Evolutionary conservation across 2,888 invertebrate genomes (phyloP).

Genomic region (Tetramorium bicarinatum): DNA sequence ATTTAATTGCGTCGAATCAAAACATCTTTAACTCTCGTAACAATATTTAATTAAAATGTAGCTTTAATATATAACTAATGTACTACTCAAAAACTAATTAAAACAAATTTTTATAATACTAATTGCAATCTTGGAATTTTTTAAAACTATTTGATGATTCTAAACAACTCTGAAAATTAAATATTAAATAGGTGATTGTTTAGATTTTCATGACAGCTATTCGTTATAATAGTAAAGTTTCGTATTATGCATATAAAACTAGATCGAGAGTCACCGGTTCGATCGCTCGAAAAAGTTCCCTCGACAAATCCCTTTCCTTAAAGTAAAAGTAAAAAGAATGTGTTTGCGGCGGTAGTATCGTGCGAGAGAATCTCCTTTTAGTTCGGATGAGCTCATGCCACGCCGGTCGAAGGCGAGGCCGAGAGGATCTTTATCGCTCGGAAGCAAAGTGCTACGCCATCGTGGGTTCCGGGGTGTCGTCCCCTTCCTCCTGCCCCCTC

Average conservation of each 20-base stretch:
- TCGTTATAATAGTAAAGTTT: not conserved
- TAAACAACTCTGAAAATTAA: not conserved
- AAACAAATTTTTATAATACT: not conserved
- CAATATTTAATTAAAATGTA: not conserved
- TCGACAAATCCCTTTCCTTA: slow-evolving; percentile 1
- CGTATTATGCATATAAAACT: not conserved
- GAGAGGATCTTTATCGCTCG: slow-evolving; percentile 57
- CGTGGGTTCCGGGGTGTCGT: slow-evolving; percentile 48
- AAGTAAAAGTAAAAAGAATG: slow-evolving; percentile 21
- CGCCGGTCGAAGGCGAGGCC: slow-evolving; percentile 51
- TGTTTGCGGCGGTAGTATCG: slow-evolving; percentile 38
- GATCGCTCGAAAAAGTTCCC: slow-evolving; percentile 3
- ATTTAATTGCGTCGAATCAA: not conserved
- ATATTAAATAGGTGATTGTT: not conserved
- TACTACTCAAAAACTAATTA: not conserved
- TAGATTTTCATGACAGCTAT: not conserved
- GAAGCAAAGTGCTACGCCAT: slow-evolving; percentile 58
- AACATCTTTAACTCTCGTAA: not conserved
- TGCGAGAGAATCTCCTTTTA: slow-evolving; percentile 48
- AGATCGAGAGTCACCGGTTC: not conserved
- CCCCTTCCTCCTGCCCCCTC: slow-evolving; percentile 11
- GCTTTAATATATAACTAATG: not conserved
- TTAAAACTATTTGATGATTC: not conserved
- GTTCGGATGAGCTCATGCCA: slow-evolving; percentile 51
- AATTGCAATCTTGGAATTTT: not conserved